Base-by-base conservation (phyloP, 2,797 vertebrate genomes). In the Lepus townsendii region DNA sequence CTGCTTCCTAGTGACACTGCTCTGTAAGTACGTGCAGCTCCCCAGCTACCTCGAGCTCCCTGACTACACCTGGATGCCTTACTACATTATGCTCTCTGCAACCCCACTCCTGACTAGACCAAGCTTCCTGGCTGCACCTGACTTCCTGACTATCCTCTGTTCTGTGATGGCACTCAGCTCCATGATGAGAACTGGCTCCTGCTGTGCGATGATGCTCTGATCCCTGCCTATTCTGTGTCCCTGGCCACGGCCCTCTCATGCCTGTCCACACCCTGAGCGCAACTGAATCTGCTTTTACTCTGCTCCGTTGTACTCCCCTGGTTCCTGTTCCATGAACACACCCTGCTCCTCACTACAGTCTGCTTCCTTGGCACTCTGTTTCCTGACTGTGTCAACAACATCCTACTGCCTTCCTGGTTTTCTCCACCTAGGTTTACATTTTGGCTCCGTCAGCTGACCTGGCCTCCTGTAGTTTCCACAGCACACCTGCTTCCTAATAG, bases 11-110 rank as follows among this genome's bases (percentile, higher is more conserved):
- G n/a, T 10, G 1, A 27, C 22, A 4, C 35, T 66, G 27, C 3
- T 7, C 8, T 16, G 5, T 17, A 38, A 30, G 30, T 5, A 1
- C 16, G 24, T 30, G 32, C 20, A 17, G 0, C 12, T 69, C 1
- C 26, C 17, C 19, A 52, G 63, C 38, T 16, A n/a, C 26, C 27
- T 20, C 14, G 60, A 50, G 1, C 42, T 63, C 26, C 5, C 11
- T 26, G 24, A 10, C 68, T 71, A 71, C 32, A 71, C 32, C 17
- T 35, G 32, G 1, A 32, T 71, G 35, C 22, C 71, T 42, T 54
- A 50, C 22, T 72, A 27, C 17, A 52, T 19, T 76, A 54, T 63
- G 27, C 47, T 13, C 4, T 30, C 38, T 52, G 3, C 5, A 19
- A 54, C 11, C 5, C 5, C 19, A 47, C 63, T 65, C 63, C 63